Evolutionary conservation across 2,888 invertebrate genomes (phyloP), one percentile per base, ranked within the genome.

Genomic region (Drosophila hawaiiensis): DNA sequence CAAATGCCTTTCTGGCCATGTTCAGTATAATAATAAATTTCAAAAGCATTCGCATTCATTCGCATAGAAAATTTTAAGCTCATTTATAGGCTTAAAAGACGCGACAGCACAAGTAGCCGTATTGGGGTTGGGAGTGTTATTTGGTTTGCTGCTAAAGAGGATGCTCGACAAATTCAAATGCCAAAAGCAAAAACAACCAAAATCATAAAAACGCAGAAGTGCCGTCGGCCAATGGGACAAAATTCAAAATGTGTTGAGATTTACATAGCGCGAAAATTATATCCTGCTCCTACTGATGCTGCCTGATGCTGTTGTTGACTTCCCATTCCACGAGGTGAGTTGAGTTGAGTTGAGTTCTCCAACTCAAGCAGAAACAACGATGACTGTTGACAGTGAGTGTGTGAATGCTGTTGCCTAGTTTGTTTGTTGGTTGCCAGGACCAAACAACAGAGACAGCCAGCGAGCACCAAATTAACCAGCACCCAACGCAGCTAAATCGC

Each of bases 11-110:
- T 16, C 53, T 59, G 59, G 22, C 35, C 35, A 16, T 53, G 65
- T 68, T 58, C 43, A 37, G 76, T 68, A 79, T 83, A 90, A 91
- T 91, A 91, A 91, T 91, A 91, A 91, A 91, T 91, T 90, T 90
- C 84, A 82, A 83, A 89, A 85, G 90, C 91, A 91, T 91, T 91
- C 89, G 72, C 84, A 91, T 90, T 91, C 91, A 91, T 78, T 91
- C 91, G 82, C 90, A 91, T 90, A 91, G 92, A 92, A 92, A 91
- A 92, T 92, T 91, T 82, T 92, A 91, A 92, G 92, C 92, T 90
- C 91, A 90, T 92, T 92, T 91, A 91, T 92, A 87, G 91, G 92
- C 92, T 92, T 91, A 92, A 86, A 84, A 82, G 80, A 74, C 68
- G 69, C 69, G 75, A 66, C 64, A 67, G 43, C n/a, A 25, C 29